Conservation (phyloP, 2,888 invertebrate genomes). For the Myathropa florea region DNA sequence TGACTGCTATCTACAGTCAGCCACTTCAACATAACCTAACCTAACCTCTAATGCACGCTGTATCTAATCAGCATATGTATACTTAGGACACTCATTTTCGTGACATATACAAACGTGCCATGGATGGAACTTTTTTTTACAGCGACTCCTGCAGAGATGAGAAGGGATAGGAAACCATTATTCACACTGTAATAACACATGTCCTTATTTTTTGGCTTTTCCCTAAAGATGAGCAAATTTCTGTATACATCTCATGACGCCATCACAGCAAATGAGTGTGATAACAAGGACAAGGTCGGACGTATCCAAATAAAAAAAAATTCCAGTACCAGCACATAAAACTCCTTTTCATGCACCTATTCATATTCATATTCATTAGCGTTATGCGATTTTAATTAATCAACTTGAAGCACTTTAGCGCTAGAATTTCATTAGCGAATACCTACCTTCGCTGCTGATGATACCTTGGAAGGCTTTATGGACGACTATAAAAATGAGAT, state of each 20-base stretch:
- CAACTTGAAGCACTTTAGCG: slow-evolving; percentile 40
- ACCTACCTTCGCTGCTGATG: slow-evolving; percentile 5
- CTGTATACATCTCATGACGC: background rate
- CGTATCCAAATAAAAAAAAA: background rate
- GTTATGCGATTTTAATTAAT: slow-evolving; percentile 49
- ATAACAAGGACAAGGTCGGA: slow-evolving; percentile 27
- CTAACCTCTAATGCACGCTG: too few species aligned
- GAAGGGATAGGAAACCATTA: too few species aligned
- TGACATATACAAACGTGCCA: too few species aligned
- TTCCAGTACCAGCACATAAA: background rate
- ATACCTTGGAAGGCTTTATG: slow-evolving; percentile 37
- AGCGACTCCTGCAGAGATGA: too few species aligned
- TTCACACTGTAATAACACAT: too few species aligned
- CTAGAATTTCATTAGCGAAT: slow-evolving; percentile 42
- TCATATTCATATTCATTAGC: slow-evolving; percentile 38
- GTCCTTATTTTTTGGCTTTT: background rate
- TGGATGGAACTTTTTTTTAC: too few species aligned
- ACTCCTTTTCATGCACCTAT: background rate
- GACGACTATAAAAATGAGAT: slow-evolving; percentile 32
- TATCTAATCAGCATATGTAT: too few species aligned
- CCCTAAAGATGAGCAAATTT: background rate
- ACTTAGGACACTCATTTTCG: too few species aligned
- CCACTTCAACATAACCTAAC: too few species aligned
- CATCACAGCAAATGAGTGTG: background rate
- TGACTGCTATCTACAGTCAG: too few species aligned